A percentile compares a stretch with the other conserved stretches of the same genome.
These are phyloP conservation scores for Lysandra bellargus DNA, from an alignment of 2,888 invertebrate genomes.

Conservation along the genomic window DNA sequence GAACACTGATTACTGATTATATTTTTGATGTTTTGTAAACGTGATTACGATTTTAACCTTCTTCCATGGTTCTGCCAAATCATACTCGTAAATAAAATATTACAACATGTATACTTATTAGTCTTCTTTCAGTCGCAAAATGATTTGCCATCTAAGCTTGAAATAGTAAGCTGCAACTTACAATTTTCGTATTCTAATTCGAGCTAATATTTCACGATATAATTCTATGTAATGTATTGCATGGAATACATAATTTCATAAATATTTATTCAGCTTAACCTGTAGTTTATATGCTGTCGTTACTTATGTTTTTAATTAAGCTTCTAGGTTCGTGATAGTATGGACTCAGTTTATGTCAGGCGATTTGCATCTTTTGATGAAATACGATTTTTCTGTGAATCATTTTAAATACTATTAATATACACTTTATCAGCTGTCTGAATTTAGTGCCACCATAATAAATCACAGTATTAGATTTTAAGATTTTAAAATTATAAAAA, in stretches of 20 bases:
- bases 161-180: neutral
- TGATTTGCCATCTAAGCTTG: too few relatives aligned
- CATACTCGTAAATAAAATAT: too few relatives aligned
- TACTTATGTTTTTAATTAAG: conserved; percentile 32
- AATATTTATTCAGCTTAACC: conserved; percentile 32
- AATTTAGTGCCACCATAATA: too few relatives aligned
- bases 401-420: neutral
- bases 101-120: too few relatives aligned
- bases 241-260: conserved; percentile 34
- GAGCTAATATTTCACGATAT: conserved; percentile 28
- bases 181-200: conserved; percentile 9
- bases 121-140: too few relatives aligned
- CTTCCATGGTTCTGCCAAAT: too few relatives aligned
- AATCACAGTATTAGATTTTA: too few relatives aligned
- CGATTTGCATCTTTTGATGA: conserved; percentile 11
- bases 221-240: conserved; percentile 27
- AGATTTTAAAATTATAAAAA: too few relatives aligned
- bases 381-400: neutral
- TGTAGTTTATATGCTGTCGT: conserved; percentile 31
- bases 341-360: neutral
- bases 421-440: too few relatives aligned
- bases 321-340: conserved; percentile 24
- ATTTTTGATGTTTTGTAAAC: too few relatives aligned
- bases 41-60: too few relatives aligned
- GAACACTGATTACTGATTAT: too few relatives aligned